Conservation (phyloP, 2,113 vertebrate genomes). For the Plecotus auritus region DNA sequence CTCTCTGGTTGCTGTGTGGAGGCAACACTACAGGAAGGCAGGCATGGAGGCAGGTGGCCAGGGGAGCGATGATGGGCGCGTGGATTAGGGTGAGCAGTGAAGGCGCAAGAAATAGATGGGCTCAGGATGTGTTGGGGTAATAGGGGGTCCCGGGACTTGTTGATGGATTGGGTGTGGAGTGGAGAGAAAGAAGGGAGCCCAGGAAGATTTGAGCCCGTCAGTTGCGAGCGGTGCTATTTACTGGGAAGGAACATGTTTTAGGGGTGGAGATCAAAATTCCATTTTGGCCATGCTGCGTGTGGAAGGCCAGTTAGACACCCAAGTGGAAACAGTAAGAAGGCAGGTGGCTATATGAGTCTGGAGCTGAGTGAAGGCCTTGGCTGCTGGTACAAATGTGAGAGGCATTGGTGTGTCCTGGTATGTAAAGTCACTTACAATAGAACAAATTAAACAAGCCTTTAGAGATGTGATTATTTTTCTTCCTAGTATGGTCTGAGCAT, state of each 20-base stretch:
- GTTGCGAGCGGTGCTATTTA: not conserved
- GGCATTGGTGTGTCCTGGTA: not conserved
- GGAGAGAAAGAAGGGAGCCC: not conserved
- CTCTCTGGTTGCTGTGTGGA: not conserved
- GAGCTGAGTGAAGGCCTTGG: not conserved
- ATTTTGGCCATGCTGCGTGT: not conserved
- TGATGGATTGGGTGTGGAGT: not conserved
- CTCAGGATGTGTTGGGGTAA: not conserved
- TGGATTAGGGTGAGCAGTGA: too few relatives aligned
- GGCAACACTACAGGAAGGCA: not conserved
- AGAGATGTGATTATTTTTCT: not conserved
- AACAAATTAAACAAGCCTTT: not conserved
- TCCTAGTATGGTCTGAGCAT: not conserved
- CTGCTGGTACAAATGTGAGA: not conserved
- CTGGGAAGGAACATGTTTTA: not conserved
- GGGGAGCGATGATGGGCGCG: rapidly evolving
- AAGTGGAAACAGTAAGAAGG: not conserved
- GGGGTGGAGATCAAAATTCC: not conserved
- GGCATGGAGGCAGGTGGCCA: not conserved
- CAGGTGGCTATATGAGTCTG: not conserved
- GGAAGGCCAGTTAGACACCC: not conserved
- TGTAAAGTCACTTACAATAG: not conserved
- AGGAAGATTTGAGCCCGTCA: not conserved
- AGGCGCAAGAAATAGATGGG: not conserved
- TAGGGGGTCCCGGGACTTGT: not conserved